phyloP scores from a whole-genome alignment of 2,113 vertebrate species.

The Hippocampus comes region DNA sequence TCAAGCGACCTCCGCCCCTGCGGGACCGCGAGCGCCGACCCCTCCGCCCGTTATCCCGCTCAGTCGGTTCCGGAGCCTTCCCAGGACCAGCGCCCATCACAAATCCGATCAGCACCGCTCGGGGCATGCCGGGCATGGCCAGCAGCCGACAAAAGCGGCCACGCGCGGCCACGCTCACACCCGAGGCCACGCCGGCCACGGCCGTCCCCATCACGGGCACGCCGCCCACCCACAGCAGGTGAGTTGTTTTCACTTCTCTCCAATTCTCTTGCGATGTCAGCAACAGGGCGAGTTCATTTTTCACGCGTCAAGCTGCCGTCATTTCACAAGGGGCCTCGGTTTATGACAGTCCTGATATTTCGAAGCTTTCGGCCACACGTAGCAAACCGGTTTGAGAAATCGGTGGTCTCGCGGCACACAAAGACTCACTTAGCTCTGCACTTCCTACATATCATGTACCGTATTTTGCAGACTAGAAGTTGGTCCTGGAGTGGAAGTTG shows the following conservation, averaged over 20 bases:
- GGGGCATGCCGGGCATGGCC: conserved; percentile 5
- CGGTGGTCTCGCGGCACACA: too few species aligned
- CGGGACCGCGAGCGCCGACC: conserved; percentile 35
- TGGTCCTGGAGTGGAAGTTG: too few species aligned
- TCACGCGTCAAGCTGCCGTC: too few species aligned
- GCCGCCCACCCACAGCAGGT: conserved; percentile 56
- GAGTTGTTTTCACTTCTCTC: conserved; percentile 20
- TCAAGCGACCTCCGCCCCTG: background rate
- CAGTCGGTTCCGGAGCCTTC: conserved; percentile 61
- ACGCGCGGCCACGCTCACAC: conserved; percentile 14
- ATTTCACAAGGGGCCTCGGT: too few species aligned
- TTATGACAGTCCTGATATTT: too few species aligned
- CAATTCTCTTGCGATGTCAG: background rate
- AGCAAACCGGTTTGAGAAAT: too few species aligned
- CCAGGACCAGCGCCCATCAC: conserved; percentile 40
- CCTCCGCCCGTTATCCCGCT: conserved; percentile 65
- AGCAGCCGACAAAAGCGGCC: conserved; percentile 5
- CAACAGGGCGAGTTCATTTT: too few species aligned
- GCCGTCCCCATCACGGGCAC: background rate
- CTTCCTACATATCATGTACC: too few species aligned
- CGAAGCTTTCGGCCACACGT: too few species aligned
- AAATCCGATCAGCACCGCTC: conserved; percentile 9
- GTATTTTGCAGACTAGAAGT: too few species aligned
- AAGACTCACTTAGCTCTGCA: too few species aligned
- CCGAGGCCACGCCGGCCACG: background rate